phyloP scores from a whole-genome alignment of 2,797 vertebrate species.

The Sebastiscus tertius region DNA sequence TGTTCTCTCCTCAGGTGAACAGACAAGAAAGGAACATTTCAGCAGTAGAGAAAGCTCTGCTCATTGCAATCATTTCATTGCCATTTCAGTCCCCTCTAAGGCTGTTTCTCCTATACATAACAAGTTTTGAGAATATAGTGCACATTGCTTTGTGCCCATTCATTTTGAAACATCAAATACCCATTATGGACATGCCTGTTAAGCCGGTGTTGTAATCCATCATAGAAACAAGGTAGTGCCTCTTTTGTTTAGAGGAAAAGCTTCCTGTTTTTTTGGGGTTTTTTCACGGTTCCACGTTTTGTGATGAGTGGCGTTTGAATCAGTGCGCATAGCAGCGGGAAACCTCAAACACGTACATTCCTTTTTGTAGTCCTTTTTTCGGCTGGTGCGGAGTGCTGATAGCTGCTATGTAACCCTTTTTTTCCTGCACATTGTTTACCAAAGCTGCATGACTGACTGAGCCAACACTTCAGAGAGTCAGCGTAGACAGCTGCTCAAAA shows the following conservation, averaged over 20 bases:
- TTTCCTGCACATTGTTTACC: constrained; percentile 53
- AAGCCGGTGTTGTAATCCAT: constrained; percentile 57
- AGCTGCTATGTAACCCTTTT: constrained; percentile 42
- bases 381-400: constrained; percentile 14
- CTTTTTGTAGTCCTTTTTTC: constrained; percentile 10
- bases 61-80: constrained; percentile 37
- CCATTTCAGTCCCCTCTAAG: constrained; percentile 20
- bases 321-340: constrained; percentile 26
- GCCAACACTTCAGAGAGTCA: constrained; percentile 41
- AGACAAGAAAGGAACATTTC: constrained; percentile 32
- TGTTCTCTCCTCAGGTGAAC: constrained; percentile 24
- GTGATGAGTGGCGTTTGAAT: constrained; percentile 52
- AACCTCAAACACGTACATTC: constrained; percentile 44
- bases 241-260: constrained; percentile 49
- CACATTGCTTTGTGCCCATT: constrained; percentile 37
- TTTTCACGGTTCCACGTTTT: constrained; percentile 25
- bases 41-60: neutral
- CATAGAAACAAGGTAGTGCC: constrained; percentile 55
- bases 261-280: constrained; percentile 1
- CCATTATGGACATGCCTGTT: constrained; percentile 54
- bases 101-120: constrained; percentile 14
- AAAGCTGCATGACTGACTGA: constrained; percentile 48
- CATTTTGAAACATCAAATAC: constrained; percentile 62
- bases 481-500: constrained; percentile 41
- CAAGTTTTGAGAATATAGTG: constrained; percentile 14